These are phyloP conservation scores for Apaloderma vittatum DNA, from an alignment of 2,113 vertebrate genomes.

Conservation along the genomic window DNA sequence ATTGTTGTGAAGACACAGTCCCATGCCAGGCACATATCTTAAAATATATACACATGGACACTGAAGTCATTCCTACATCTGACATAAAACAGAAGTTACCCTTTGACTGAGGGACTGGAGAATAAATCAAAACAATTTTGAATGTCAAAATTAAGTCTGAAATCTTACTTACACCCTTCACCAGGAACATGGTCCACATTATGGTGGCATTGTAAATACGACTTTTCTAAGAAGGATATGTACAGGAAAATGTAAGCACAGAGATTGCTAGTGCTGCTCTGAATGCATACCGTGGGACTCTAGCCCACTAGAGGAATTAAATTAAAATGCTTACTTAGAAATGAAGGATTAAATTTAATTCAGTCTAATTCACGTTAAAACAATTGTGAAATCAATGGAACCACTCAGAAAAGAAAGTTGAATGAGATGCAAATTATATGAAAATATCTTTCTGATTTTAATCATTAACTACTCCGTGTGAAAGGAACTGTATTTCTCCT, in stretches of 20 bases:
- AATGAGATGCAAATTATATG: not conserved
- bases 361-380: not conserved
- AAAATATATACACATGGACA: not conserved
- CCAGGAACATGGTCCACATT: not conserved
- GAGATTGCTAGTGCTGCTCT: not conserved
- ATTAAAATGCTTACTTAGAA: not conserved
- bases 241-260: not conserved
- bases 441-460: not conserved
- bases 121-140: not conserved
- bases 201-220: not conserved
- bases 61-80: not conserved
- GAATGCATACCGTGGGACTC: not conserved
- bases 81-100: not conserved
- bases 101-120: not conserved
- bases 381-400: not conserved
- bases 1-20: not conserved
- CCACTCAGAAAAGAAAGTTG: not conserved
- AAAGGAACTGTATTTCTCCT: not conserved
- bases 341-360: not conserved
- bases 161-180: not conserved
- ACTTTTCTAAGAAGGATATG: not conserved
- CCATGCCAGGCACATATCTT: accelerated
- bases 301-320: not conserved
- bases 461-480: not conserved
- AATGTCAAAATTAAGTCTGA: not conserved